phyloP scores from a whole-genome alignment of 2,113 vertebrate species.

The Arenaria interpres region DNA sequence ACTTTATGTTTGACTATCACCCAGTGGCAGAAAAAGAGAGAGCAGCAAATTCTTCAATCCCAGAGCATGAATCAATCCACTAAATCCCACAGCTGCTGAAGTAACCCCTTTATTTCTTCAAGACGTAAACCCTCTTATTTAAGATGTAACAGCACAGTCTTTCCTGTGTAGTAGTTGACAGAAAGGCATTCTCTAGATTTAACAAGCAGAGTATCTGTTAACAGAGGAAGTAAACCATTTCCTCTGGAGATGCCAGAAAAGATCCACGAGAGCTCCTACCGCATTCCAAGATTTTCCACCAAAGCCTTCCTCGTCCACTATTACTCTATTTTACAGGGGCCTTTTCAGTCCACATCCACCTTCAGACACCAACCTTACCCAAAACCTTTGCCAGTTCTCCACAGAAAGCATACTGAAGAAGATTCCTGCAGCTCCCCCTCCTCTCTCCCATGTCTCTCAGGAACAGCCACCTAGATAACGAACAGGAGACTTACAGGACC shows the following conservation, averaged over 20 bases:
- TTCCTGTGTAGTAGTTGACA: not conserved
- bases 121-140: not conserved
- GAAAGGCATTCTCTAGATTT: not conserved
- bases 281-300: not conserved
- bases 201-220: not conserved
- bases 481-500: not conserved
- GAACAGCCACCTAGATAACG: not conserved
- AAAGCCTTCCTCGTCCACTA: not conserved
- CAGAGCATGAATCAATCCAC: not conserved
- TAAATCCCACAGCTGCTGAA: not conserved
- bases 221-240: not conserved
- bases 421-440: not conserved
- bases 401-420: not conserved
- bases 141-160: not conserved
- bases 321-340: not conserved
- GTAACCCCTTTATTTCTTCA: not conserved
- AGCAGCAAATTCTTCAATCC: not conserved
- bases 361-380: not conserved
- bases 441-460: not conserved
- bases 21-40: conserved; percentile 31
- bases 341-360: not conserved
- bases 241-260: not conserved
- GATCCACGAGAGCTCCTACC: not conserved
- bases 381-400: not conserved
- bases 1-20: conserved; percentile 28